Conservation (phyloP, 2,888 invertebrate species). For the Serrognathus titanus region DNA sequence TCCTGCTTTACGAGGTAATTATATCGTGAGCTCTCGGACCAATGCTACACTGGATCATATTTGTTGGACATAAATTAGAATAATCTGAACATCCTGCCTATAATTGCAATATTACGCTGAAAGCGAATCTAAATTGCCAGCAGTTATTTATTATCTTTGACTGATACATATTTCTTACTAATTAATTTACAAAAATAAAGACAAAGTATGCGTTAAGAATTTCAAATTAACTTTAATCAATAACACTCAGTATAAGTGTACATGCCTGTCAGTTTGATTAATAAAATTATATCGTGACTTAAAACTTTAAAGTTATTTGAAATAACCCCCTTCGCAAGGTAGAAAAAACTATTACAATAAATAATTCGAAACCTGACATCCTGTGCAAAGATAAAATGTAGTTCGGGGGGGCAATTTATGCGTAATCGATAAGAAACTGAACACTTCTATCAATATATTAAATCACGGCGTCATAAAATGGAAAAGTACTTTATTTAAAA, state of each 20-base stretch:
- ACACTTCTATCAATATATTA: slow-evolving; percentile 19
- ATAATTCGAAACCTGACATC: slow-evolving; percentile 13
- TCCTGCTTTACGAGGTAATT: slow-evolving; percentile 34
- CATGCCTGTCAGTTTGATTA: too few relatives aligned
- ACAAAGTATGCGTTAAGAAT: too few relatives aligned
- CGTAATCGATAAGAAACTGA: slow-evolving; percentile 18
- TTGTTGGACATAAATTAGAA: slow-evolving; percentile 23
- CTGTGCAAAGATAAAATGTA: slow-evolving; percentile 14
- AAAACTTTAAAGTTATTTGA: too few relatives aligned
- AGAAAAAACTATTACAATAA: slow-evolving; percentile 9
- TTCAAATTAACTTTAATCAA: neutral
- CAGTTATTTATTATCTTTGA: slow-evolving; percentile 18
- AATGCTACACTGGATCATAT: slow-evolving; percentile 18
- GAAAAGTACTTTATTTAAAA: slow-evolving; percentile 31
- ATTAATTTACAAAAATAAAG: too few relatives aligned
- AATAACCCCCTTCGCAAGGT: too few relatives aligned
- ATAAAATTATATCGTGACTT: too few relatives aligned
- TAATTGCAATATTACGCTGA: slow-evolving; percentile 21
- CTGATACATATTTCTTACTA: slow-evolving; percentile 9
- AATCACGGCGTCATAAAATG: slow-evolving; percentile 21
- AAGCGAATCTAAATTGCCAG: slow-evolving; percentile 20
- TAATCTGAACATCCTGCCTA: slow-evolving; percentile 19
- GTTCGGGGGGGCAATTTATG: slow-evolving; percentile 18
- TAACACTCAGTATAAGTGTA: neutral
- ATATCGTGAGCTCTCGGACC: slow-evolving; percentile 25